Evolutionary conservation across 2,797 vertebrate genomes (phyloP), one percentile per base, ranked within the genome.

Genomic region (Trachops cirrhosus): DNA sequence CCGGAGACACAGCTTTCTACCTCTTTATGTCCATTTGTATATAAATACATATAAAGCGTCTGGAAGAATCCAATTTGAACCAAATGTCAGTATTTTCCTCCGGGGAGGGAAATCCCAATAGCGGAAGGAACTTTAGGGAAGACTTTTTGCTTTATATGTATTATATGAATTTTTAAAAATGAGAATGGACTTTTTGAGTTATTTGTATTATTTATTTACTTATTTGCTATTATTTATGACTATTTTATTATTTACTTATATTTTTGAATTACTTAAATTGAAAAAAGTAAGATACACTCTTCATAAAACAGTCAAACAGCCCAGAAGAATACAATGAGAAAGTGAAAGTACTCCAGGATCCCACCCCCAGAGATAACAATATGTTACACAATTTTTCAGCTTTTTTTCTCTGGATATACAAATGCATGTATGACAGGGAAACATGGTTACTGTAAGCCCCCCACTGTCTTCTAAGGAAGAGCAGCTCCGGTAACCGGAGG

Each of bases 261-360:
- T 26, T 64, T 93, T 94, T 75, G 73, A 93, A 83, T 94, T 87
- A 68, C 64, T 85, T 50, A 41, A 82, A 87, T 41, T 21, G 26
- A 89, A 67, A 37, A n/a, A 32, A 22, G 86, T 18, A 64, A 89
- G 80, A 54, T 21, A 83, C 22, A 57, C 5, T 32, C 74, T 89
- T 75, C 68, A 57, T 86, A 50, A 96, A 97, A 94, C 57, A 93
- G 54, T 94, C 71, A 71, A 89, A 75, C 32, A 26, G 44, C 64
- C 52, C 3, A 71, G 73, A 90, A 73, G 57, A 82, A 15, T 22
- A 52, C 22, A 39, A 11, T 8, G 44, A 79, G 74, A 91, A 87
- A 46, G 24, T 9, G 4, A 75, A 70, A 59, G 77, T 29, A 11
- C 2, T n/a, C 59, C 46, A 2, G 32, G 86, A 68, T 73, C 83